Conservation (phyloP, 2,797 vertebrate species). For the Lepus oiostolus region DNA sequence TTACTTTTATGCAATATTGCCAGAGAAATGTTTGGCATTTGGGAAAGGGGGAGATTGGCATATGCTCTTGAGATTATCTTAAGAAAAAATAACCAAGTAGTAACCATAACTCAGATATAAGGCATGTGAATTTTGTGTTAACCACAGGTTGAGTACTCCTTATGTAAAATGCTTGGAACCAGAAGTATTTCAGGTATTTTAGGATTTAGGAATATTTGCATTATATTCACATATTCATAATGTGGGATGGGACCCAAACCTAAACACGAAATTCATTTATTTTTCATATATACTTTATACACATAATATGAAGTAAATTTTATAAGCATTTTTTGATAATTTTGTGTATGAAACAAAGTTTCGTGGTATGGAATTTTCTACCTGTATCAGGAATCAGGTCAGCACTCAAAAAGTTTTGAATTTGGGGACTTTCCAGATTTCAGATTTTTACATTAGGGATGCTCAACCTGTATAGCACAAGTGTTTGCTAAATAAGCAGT, state of each 20-base stretch:
- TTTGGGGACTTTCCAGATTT: neutral
- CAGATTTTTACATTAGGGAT: neutral
- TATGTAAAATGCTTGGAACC: neutral
- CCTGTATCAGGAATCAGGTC: neutral
- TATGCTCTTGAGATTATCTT: neutral
- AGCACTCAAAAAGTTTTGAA: neutral
- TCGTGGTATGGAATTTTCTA: neutral
- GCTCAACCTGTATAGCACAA: neutral
- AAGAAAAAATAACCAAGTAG: slow-evolving; percentile 24
- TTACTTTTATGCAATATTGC: neutral
- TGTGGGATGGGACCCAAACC: neutral
- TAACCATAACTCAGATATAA: neutral
- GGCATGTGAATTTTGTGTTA: neutral
- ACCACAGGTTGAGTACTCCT: neutral
- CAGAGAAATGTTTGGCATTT: slow-evolving; percentile 27
- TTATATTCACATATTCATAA: neutral
- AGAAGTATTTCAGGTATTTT: neutral
- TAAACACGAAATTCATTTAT: neutral
- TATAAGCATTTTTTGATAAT: neutral
- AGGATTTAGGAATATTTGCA: neutral
- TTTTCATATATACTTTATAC: neutral
- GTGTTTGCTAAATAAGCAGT: neutral
- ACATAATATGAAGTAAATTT: neutral
- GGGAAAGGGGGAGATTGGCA: neutral
- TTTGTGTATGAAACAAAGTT: neutral